phyloP scores from a whole-genome alignment of 2,113 vertebrate genomes.

The Vidua chalybeata region DNA sequence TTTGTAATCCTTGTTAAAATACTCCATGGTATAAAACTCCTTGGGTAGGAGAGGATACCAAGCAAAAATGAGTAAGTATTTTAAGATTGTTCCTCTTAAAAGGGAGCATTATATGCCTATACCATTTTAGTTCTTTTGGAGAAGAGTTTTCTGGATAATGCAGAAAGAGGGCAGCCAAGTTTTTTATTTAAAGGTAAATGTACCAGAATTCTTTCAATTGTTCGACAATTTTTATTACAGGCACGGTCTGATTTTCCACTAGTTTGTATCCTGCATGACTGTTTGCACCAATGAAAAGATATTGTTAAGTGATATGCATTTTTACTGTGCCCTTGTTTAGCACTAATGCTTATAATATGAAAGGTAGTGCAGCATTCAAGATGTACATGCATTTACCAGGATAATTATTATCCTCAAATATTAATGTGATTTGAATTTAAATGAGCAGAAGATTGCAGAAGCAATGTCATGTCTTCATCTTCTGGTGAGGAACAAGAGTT shows the following conservation, averaged over 20 bases:
- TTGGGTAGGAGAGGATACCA: not conserved
- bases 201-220: not conserved
- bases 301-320: not conserved
- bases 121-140: not conserved
- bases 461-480: not conserved
- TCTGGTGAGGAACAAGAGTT: not conserved
- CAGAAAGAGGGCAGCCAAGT: not conserved
- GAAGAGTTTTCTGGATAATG: not conserved
- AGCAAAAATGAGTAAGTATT: not conserved
- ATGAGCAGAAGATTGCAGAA: not conserved
- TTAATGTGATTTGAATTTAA: not conserved
- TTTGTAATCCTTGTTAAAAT: slow-evolving; percentile 13
- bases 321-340: not conserved
- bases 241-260: not conserved
- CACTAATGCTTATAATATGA: not conserved
- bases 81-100: not conserved
- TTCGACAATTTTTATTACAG: not conserved
- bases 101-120: not conserved
- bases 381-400: not conserved
- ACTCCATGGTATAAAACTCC: not conserved
- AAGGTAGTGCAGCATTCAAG: not conserved
- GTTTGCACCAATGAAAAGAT: not conserved
- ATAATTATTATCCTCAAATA: not conserved
- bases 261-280: not conserved
- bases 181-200: not conserved